Evolutionary conservation across 2,888 invertebrate genomes (phyloP).

Genomic region (Drosophila stalkeri): DNA sequence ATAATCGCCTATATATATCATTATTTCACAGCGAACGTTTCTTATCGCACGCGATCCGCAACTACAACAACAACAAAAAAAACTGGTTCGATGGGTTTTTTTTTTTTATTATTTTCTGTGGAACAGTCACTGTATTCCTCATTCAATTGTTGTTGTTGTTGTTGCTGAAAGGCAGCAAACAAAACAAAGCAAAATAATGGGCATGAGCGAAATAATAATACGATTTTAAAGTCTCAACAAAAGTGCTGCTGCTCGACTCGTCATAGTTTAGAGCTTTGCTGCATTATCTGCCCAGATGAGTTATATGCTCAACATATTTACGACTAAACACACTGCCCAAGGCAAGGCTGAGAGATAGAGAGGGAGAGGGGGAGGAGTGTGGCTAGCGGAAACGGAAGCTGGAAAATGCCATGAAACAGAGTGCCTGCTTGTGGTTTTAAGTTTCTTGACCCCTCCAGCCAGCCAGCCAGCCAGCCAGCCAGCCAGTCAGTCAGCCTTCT

Average conservation of each 20-base stretch:
- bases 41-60: background rate
- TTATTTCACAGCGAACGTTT: constrained; percentile 31
- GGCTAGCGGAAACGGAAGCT: constrained; percentile 52
- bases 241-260: background rate
- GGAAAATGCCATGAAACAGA: constrained; percentile 64
- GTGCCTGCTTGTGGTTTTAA: constrained; percentile 73
- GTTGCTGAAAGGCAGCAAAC: constrained; percentile 7
- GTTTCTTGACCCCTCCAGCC: constrained; percentile 55
- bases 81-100: constrained; percentile 74
- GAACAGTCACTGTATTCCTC: constrained; percentile 27
- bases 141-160: constrained; percentile 34
- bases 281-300: constrained; percentile 68
- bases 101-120: constrained; percentile 27
- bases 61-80: background rate
- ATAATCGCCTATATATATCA: constrained; percentile 36
- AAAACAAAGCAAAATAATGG: background rate
- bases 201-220: constrained; percentile 67
- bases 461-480: too few relatives aligned
- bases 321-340: constrained; percentile 47
- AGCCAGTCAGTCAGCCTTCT: background rate
- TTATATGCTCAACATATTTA: constrained; percentile 74
- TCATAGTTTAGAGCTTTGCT: constrained; percentile 55
- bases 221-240: constrained; percentile 48
- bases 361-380: background rate
- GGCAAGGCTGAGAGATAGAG: background rate